Percentiles rank a stretch among this genome's conserved stretches.
These are phyloP conservation scores for Danaus chrysippus DNA, from an alignment of 2,888 invertebrate genomes.

Conservation along the genomic window DNA sequence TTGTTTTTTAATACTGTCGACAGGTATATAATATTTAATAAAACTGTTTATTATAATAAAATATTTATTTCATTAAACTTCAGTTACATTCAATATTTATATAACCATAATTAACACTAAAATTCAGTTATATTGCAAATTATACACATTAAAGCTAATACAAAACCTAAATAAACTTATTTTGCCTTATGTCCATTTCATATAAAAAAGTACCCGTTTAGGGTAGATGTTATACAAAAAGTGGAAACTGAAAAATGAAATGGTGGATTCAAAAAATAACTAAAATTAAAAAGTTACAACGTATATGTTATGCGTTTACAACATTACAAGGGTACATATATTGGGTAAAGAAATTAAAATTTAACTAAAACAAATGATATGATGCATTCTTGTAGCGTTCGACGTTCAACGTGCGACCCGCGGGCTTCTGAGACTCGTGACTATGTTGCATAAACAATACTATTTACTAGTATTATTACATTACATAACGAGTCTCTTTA, in stretches of 20 bases:
- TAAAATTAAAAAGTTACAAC: conserved; percentile 30
- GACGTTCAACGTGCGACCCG: conserved; percentile 56
- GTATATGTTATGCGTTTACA: conserved; percentile 35
- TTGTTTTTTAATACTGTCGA: too few species aligned
- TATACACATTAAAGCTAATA: conserved; percentile 33
- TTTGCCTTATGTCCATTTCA: conserved; percentile 51
- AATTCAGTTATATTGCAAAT: conserved; percentile 19
- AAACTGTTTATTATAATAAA: conserved; percentile 9
- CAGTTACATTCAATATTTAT: conserved; percentile 17
- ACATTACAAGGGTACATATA: conserved; percentile 60
- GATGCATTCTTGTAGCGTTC: conserved; percentile 77
- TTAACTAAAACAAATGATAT: conserved; percentile 79
- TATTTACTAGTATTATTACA: conserved; percentile 7
- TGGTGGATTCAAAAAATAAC: conserved; percentile 40
- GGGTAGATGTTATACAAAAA: conserved; percentile 47
- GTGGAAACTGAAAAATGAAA: conserved; percentile 43
- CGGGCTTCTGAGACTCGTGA: conserved; percentile 43
- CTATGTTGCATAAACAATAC: conserved; percentile 35
- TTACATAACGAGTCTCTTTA: conserved; percentile 20
- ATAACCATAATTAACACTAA: conserved; percentile 15
- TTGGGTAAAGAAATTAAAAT: conserved; percentile 63
- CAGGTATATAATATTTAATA: too few species aligned
- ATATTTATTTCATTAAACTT: conserved; percentile 28
- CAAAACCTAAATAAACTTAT: conserved; percentile 35
- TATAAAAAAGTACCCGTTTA: conserved; percentile 74